Conservation (phyloP, 2,113 vertebrate genomes). For the Eonycteris spelaea region DNA sequence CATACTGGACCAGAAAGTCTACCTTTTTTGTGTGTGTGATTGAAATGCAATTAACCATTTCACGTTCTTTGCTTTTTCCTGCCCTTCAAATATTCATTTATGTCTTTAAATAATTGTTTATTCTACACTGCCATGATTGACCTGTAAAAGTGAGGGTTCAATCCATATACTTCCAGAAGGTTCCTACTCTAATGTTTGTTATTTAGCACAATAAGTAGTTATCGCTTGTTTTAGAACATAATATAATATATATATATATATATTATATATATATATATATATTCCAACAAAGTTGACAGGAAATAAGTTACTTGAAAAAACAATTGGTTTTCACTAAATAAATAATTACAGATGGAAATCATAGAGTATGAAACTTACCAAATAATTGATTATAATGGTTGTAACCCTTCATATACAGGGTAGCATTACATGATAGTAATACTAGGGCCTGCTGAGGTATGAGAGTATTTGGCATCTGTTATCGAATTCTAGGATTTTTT, state of each 20-base stretch:
- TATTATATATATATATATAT: too few species aligned
- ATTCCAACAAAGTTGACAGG: not conserved
- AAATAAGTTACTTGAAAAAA: not conserved
- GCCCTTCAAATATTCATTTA: not conserved
- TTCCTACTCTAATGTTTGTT: not conserved
- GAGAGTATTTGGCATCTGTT: not conserved
- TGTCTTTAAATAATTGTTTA: not conserved
- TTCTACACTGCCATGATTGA: not conserved
- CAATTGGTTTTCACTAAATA: slow-evolving; percentile 8
- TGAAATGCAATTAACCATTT: slow-evolving; percentile 1
- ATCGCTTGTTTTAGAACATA: not conserved
- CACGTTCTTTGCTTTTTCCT: not conserved
- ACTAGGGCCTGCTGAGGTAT: not conserved
- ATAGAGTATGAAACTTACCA: not conserved
- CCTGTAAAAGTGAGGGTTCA: not conserved
- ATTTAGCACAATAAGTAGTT: not conserved
- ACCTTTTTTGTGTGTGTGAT: not conserved
- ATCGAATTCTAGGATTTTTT: not conserved
- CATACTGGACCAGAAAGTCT: not conserved
- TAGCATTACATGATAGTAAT: not conserved
- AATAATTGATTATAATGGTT: not conserved
- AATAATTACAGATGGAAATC: not conserved
- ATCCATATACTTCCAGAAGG: not conserved
- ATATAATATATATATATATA: too few species aligned
- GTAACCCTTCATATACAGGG: not conserved